Evolutionary conservation across 2,888 invertebrate species (phyloP).

Genomic region (Catocala sponsa): DNA sequence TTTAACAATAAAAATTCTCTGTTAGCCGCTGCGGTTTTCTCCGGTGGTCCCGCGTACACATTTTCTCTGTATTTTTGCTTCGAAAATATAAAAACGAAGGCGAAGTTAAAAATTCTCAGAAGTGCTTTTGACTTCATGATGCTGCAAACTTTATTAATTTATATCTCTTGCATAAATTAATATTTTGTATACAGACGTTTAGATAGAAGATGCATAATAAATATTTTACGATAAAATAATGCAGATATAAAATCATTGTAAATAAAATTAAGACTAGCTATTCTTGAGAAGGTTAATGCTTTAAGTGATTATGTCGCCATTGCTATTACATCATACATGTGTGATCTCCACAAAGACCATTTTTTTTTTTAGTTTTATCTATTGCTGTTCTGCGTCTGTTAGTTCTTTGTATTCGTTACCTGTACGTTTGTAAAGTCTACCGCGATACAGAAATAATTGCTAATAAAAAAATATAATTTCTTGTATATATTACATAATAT

Average conservation of each 20-base stretch:
- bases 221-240: background rate
- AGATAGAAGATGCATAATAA: background rate
- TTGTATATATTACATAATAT: too few species aligned
- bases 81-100: background rate
- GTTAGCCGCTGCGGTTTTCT: slow-evolving; percentile 6
- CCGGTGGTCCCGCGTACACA: background rate
- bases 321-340: too few species aligned
- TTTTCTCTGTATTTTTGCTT: slow-evolving; percentile 1
- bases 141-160: background rate
- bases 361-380: too few species aligned
- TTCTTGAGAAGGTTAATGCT: too few species aligned
- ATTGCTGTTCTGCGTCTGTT: too few species aligned
- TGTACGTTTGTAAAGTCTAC: too few species aligned
- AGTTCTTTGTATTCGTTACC: too few species aligned
- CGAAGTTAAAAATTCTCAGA: slow-evolving; percentile 1
- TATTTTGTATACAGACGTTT: background rate
- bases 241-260: background rate
- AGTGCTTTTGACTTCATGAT: slow-evolving; percentile 6
- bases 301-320: too few species aligned
- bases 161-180: slow-evolving; percentile 1
- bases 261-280: background rate
- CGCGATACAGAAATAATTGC: too few species aligned
- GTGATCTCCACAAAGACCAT: too few species aligned
- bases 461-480: too few species aligned
- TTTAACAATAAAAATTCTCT: slow-evolving; percentile 13